phyloP scores from a whole-genome alignment of 30 jellyfish, hydroid and myxozoan species.

The Pelagia noctiluca region DNA sequence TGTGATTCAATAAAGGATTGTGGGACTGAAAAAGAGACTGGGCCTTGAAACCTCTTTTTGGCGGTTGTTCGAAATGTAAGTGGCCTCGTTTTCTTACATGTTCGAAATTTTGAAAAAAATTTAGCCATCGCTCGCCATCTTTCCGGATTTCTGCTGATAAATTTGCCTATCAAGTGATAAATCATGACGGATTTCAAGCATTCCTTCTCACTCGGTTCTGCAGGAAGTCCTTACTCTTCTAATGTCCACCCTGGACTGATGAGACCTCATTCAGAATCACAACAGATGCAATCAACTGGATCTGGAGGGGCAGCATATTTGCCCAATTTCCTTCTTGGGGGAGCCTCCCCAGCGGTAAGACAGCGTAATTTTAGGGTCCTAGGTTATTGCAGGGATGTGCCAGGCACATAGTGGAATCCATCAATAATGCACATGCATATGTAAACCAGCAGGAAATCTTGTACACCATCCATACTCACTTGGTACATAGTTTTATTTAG shows the following conservation, averaged over 20 bases:
- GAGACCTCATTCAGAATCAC: not conserved
- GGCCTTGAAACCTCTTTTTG: no score
- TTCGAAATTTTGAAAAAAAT: no score
- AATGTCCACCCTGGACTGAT: not conserved
- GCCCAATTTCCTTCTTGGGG: conserved; percentile 13
- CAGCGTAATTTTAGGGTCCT: not conserved
- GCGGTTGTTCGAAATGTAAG: no score
- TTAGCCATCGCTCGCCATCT: no score
- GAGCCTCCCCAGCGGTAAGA: not conserved
- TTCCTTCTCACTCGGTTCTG: not conserved
- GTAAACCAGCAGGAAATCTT: no score
- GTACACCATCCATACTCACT: not conserved
- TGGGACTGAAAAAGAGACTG: no score
- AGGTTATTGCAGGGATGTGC: not conserved
- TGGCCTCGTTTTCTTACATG: no score
- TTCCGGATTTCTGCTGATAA: no score
- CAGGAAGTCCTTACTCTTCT: not conserved
- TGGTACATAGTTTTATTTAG: not conserved
- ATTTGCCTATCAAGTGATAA: no score
- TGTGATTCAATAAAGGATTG: no score
- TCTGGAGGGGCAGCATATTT: not conserved
- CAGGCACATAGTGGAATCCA: no score
- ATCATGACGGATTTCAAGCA: not conserved
- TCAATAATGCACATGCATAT: no score
- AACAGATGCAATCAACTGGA: not conserved